Evolutionary conservation across 1,140 invertebrate species (phyloP).

Genomic region (Drosophila seguyi): DNA sequence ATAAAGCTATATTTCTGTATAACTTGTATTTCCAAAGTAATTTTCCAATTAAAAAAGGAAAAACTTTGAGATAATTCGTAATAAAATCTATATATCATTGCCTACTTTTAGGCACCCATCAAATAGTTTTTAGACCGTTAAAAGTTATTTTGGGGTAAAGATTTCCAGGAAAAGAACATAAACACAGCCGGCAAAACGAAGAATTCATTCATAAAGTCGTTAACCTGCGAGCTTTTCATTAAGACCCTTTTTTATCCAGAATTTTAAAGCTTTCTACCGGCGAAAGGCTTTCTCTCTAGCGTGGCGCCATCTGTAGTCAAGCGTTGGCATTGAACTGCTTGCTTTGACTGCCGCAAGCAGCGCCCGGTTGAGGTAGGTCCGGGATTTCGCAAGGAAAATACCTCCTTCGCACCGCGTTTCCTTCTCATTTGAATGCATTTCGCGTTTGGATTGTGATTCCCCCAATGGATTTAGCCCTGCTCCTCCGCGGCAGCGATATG

Average conservation of each 20-base stretch:
- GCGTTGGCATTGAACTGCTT: constrained; percentile 11
- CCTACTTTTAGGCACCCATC: not conserved
- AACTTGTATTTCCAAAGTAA: too few species aligned
- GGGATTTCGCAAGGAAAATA: constrained; percentile 5
- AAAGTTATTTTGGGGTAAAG: too few species aligned
- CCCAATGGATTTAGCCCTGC: constrained; percentile 21
- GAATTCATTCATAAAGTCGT: constrained; percentile 63
- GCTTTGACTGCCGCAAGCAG: constrained; percentile 45
- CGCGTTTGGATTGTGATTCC: constrained; percentile 31
- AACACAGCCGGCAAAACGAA: not conserved
- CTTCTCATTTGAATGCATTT: constrained; percentile 69
- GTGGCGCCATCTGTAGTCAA: constrained; percentile 53
- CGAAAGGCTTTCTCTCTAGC: constrained; percentile 30
- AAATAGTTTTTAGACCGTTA: not conserved
- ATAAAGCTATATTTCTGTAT: too few species aligned
- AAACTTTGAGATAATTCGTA: too few species aligned
- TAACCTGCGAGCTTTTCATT: constrained; percentile 20
- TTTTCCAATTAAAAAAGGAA: too few species aligned
- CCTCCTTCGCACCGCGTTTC: not conserved
- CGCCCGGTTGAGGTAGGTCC: constrained; percentile 68
- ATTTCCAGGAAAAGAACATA: not conserved
- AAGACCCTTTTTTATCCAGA: not conserved
- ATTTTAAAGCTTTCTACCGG: constrained; percentile 33
- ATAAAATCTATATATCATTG: too few species aligned
- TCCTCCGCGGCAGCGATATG: constrained; percentile 20